A percentile compares a stretch with the other conserved stretches of the same genome.
These are phyloP conservation scores for Acanthurus tractus DNA, from an alignment of 2,797 vertebrate genomes.

Conservation along the genomic window DNA sequence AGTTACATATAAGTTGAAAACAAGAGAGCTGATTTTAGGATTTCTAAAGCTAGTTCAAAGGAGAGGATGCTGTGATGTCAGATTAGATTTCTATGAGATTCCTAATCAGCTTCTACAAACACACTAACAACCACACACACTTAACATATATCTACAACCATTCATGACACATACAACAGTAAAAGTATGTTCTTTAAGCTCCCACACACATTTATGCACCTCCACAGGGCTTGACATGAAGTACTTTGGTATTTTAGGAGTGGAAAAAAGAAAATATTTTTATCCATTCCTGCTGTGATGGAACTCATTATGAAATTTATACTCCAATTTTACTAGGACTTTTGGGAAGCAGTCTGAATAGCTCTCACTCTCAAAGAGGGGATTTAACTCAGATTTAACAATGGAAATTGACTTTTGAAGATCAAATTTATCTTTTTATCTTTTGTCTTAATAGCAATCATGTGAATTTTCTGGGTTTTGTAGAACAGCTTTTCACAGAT, in stretches of 20 bases:
- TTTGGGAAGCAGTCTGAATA: slow-evolving; percentile 57
- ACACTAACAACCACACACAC: neutral
- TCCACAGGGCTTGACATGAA: slow-evolving; percentile 42
- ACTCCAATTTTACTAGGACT: slow-evolving; percentile 59
- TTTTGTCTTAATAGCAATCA: slow-evolving; percentile 1
- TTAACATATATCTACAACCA: slow-evolving; percentile 8
- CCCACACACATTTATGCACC: slow-evolving; percentile 6
- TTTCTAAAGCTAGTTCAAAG: too few relatives aligned
- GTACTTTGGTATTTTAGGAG: slow-evolving; percentile 48
- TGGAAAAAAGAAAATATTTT: slow-evolving; percentile 52
- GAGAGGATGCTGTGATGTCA: too few relatives aligned
- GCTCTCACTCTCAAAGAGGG: slow-evolving; percentile 37
- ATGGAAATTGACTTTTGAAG: neutral
- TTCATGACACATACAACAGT: slow-evolving; percentile 9
- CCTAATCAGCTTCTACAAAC: too few relatives aligned
- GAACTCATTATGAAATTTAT: slow-evolving; percentile 72
- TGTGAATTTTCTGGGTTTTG: slow-evolving; percentile 14
- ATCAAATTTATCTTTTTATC: neutral
- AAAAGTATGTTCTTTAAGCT: slow-evolving; percentile 25
- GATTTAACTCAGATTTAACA: slow-evolving; percentile 22
- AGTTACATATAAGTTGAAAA: neutral
- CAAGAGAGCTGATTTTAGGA: too few relatives aligned
- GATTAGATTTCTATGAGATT: too few relatives aligned
- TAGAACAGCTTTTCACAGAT: slow-evolving; percentile 4
- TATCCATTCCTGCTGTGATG: slow-evolving; percentile 75